Evolutionary conservation across 2,797 vertebrate species (phyloP).

Genomic region (Sebastiscus tertius): DNA sequence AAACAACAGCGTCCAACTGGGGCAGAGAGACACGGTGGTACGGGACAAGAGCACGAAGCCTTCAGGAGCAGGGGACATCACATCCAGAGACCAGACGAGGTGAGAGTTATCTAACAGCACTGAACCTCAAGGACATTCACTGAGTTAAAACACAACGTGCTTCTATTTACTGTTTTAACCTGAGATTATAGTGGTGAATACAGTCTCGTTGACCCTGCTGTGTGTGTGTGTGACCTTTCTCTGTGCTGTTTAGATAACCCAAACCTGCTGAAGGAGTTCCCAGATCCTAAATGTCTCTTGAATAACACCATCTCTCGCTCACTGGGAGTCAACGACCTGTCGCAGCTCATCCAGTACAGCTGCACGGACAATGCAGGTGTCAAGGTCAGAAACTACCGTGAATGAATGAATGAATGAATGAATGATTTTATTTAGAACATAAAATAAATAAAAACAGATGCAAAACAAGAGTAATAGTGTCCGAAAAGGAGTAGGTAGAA

Average conservation of each 20-base stretch:
- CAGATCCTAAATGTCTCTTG: slow-evolving; percentile 91
- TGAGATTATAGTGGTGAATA: not conserved
- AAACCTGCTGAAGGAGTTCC: slow-evolving; percentile 88
- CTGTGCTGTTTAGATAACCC: slow-evolving; percentile 38
- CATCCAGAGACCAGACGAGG: slow-evolving; percentile 47
- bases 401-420: too few relatives aligned
- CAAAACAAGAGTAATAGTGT: too few relatives aligned
- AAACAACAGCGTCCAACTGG: slow-evolving; percentile 24
- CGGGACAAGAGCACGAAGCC: slow-evolving; percentile 41
- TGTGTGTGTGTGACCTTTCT: not conserved
- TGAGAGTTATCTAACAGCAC: slow-evolving; percentile 33
- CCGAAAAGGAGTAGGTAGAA: too few relatives aligned
- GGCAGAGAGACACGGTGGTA: slow-evolving; percentile 54
- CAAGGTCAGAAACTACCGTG: slow-evolving; percentile 81
- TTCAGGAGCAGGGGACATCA: not conserved
- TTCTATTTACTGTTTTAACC: not conserved
- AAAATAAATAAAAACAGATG: too few relatives aligned
- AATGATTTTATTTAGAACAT: fast-evolving
- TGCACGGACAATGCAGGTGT: slow-evolving; percentile 85
- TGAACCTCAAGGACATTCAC: slow-evolving; percentile 59
- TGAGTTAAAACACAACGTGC: not conserved
- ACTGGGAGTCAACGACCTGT: slow-evolving; percentile 85
- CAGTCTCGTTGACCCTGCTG: not conserved
- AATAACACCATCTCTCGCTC: slow-evolving; percentile 86
- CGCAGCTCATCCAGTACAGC: slow-evolving; percentile 89